Percentiles rank a stretch among this genome's conserved stretches.
These are phyloP conservation scores for Crypturellus tataupa DNA, from an alignment of 2,797 vertebrate genomes.

Conservation along the genomic window DNA sequence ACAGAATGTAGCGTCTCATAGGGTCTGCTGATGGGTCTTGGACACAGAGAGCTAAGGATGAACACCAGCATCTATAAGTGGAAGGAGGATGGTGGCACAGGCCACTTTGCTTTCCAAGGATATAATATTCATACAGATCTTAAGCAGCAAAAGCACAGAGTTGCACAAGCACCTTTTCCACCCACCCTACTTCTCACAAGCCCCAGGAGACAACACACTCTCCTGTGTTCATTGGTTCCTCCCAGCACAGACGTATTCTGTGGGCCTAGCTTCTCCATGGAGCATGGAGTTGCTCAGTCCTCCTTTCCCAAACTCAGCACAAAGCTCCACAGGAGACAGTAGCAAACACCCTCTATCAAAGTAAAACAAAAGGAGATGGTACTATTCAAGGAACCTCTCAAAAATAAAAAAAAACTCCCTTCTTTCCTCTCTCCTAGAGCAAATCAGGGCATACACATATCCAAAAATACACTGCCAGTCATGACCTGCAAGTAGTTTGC, in stretches of 20 bases:
- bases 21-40: neutral
- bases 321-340: neutral
- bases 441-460: neutral
- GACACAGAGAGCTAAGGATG: neutral
- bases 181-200: neutral
- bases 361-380: neutral
- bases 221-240: neutral
- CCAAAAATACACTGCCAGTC: neutral
- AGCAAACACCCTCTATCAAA: neutral
- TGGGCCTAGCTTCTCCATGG: neutral
- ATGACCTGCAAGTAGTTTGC: neutral
- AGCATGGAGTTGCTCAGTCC: neutral
- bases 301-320: neutral
- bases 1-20: neutral
- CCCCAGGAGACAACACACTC: rapidly evolving
- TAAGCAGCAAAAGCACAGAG: neutral
- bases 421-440: neutral
- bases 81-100: neutral
- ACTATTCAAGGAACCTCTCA: neutral
- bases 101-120: neutral
- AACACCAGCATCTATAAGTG: neutral
- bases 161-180: rapidly evolving
- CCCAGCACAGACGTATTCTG: neutral
- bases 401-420: neutral
- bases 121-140: neutral